Base-by-base conservation (phyloP, 2,797 vertebrate species). In the Emys orbicularis region DNA sequence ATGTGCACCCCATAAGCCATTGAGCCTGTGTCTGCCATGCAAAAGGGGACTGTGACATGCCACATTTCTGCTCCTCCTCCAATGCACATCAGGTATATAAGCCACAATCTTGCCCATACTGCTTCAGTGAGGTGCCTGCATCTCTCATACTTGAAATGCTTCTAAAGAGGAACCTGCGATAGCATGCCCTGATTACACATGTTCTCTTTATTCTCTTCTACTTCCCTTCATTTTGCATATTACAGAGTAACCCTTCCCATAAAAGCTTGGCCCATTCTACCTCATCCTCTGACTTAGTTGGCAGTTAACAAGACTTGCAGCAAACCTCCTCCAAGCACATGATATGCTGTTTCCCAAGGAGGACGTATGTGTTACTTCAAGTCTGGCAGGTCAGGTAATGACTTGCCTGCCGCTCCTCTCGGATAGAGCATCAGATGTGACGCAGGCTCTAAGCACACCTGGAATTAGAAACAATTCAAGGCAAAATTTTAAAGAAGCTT, bases 361-460 rank as follows among this genome's bases (percentile, higher is more conserved):
- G 44, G 52, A 81, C 87, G 61, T 86, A 79, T 92, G 59, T 72
- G 77, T 88, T 95, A 84, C 90, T 84, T 90, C 49, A 83, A 86
- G 88, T 90, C 94, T 92, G 65, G 77, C 65, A 92, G 50, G 53
- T 59, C 97, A 95, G 79, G 96, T 92, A 68, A 47, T 72, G 2
- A 89, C 94, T 80, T 92, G 96, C 79, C 72, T n/a, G 2, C 49
- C 57, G 41, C 86, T 96, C 87, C 84, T 95, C 79, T 92, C 89
- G 92, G 92, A 90, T 89, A 31, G 0, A 74, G 44, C 23, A 10
- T 97, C 88, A 90, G 47, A 90, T 61, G 93, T 97, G 81, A 37
- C 94, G 89, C 54, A 54, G 23, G 21, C 87, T 95, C 16, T 89
- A 72, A 90, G 84, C 96, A 88, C 88, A 41, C 95, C 96, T 95